These are phyloP conservation scores for Capromys pilorides DNA, from an alignment of 2,797 vertebrate species.

Conservation along the genomic window DNA sequence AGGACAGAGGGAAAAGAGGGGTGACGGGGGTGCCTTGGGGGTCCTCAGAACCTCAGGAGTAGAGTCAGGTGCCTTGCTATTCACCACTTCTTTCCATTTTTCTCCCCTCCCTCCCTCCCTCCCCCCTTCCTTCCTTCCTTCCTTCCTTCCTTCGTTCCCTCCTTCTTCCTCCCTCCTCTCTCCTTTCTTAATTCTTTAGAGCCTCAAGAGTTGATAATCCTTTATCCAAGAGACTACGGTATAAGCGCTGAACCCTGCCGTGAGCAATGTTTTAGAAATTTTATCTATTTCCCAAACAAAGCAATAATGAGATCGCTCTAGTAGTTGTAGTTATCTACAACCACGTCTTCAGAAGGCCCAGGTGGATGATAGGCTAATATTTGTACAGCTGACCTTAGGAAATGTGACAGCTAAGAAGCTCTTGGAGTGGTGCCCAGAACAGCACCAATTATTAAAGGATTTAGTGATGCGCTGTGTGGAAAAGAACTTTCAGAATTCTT, in stretches of 20 bases:
- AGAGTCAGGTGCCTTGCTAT: background rate
- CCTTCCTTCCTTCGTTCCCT: fast-evolving
- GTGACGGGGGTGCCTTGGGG: fast-evolving
- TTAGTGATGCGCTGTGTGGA: background rate
- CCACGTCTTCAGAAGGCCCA: constrained; percentile 66
- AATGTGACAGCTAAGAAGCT: constrained; percentile 42
- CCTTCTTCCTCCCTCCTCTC: fast-evolving
- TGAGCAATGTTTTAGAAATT: background rate
- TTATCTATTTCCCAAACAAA: constrained; percentile 70
- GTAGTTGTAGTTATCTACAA: too few relatives aligned
- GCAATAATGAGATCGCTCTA: constrained; percentile 60
- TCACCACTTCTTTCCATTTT: background rate
- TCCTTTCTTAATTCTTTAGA: background rate
- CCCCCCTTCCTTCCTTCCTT: background rate
- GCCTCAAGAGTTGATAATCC: background rate
- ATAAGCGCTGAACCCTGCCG: background rate
- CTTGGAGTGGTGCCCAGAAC: constrained; percentile 71
- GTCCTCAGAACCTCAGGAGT: fast-evolving
- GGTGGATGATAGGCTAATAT: constrained; percentile 71
- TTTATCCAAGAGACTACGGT: background rate
- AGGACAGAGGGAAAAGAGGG: background rate
- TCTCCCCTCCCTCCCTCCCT: too few relatives aligned
- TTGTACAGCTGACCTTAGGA: constrained; percentile 71
- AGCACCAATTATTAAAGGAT: constrained; percentile 29
- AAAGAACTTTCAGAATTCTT: constrained; percentile 56